Base-by-base conservation (phyloP, 2,888 invertebrate genomes). In the Acleris holmiana region DNA sequence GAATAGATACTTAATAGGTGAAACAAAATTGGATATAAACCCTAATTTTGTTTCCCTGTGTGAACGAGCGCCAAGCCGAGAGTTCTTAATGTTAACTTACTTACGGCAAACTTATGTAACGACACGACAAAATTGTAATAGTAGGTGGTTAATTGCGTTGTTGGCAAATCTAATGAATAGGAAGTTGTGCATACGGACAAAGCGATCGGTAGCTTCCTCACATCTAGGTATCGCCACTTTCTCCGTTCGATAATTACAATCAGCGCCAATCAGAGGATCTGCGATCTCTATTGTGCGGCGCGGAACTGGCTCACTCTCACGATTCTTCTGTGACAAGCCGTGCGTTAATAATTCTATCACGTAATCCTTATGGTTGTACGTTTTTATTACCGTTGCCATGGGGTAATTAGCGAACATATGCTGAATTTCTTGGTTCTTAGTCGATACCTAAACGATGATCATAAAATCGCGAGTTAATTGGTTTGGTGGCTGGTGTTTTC, bases 191-290 rank as follows among this genome's bases (percentile, higher is more conserved):
- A 56, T 21, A 40, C 65, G 64, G 66, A 66, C 58, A 62, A 69
- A 67, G 63, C 67, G 68, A 76, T 80, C 73, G 68, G 74, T 77
- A 82, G 73, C 79, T 84, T 86, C 84, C 82, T 85, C 83, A 76
- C 83, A 80, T 83, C 67, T 68, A 35, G 10, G 13, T 35, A 62
- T 61, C 70, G 67, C 71, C 70, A 80, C 87, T 87, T 87, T 87
- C 86, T 83, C 86, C 78, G 68, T 79, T 83, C 74, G 77, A 79
- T 77, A 78, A n/a, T n/a, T n/a, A n/a, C n/a, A n/a, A n/a, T n/a
- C n/a, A n/a, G n/a, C n/a, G n/a, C n/a, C n/a, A n/a, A 75, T 72
- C 74, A 53, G 53, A 46, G 44, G 62, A 71, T 74, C 71, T 67
- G 71, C 72, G 73, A 76, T 76, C 63, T 70, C 74, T 73, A 79